Evolutionary conservation across 2,888 invertebrate genomes (phyloP), one percentile per base, ranked within the genome.

Genomic region (Papilio demoleus): DNA sequence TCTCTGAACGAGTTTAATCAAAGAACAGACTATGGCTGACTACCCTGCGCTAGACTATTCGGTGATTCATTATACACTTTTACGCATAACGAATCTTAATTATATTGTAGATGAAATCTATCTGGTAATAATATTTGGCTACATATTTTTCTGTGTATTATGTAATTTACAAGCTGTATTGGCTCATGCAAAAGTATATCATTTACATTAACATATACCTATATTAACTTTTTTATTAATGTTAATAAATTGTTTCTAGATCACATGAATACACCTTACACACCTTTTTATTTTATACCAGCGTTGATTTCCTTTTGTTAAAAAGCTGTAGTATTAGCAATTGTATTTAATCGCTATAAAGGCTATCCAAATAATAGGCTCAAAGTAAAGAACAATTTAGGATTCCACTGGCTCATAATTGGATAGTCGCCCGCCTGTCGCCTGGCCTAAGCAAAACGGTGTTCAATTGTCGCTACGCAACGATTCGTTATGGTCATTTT

Each of bases 401-500:
- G 74, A 70, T 73, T 76, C 71, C 69, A 71, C 73, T 77, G 75
- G 73, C 75, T 72, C 71, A 82, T 88, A 87, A 89, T 87, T 84
- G 80, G 85, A 88, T 87, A 87, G 80, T 81, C 77, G 77, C 78
- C 80, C 82, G 76, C 76, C 85, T 80, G 76, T 75, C 78, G 31
- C 31, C 31, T 38, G 12, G 77, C 19, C 5, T 24, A 50, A 27
- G 78, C 75, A 82, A 82, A 84, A 81, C 81, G 79, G 84, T 81
- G 84, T 82, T 81, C 79, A 82, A 79, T 82, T 75, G 74, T 67
- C 76, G 75, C 77, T 79, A 79, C 73, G 73, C 75, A 73, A 72
- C 66, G 71, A 70, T 70, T 74, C 74, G 76, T 79, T 79, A 77
- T 73, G 74, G 75, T 72, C 76, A 76, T 79, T 76, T 78, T 70